Conservation (phyloP, 2,113 vertebrate species). For the Platanista minor region DNA sequence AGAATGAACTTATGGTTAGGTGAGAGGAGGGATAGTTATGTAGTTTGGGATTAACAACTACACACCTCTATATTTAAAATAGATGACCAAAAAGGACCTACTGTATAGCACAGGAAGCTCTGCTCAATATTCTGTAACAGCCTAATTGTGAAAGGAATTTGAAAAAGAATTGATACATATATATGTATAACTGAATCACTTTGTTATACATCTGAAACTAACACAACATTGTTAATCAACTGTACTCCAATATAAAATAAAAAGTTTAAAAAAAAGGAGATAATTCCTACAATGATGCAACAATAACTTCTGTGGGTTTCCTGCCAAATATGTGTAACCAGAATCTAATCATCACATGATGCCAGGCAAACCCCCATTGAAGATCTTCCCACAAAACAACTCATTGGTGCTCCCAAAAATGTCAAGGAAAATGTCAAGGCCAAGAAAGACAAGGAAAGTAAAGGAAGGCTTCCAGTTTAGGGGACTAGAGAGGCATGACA, state of each 20-base stretch:
- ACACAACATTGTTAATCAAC: too few species aligned
- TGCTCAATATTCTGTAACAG: not conserved
- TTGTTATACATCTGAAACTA: too few species aligned
- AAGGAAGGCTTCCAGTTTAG: not conserved
- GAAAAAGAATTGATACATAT: not conserved
- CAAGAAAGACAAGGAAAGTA: not conserved
- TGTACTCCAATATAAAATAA: not conserved
- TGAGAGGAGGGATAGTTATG: not conserved
- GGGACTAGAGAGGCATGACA: not conserved
- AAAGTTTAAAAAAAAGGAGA: not conserved
- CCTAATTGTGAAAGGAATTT: not conserved
- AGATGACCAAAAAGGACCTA: not conserved
- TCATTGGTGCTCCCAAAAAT: not conserved
- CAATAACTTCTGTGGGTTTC: not conserved
- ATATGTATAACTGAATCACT: too few species aligned
- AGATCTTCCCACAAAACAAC: not conserved
- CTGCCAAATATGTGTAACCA: not conserved
- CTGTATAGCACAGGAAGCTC: not conserved
- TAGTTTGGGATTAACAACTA: not conserved
- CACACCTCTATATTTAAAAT: too few species aligned
- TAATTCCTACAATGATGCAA: not conserved
- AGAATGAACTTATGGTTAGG: not conserved
- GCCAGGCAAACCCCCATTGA: not conserved
- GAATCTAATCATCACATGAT: too few species aligned
- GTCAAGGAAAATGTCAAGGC: not conserved